These are phyloP conservation scores for Chloroceryle amazona DNA, from an alignment of 2,797 vertebrate species.

Conservation along the genomic window DNA sequence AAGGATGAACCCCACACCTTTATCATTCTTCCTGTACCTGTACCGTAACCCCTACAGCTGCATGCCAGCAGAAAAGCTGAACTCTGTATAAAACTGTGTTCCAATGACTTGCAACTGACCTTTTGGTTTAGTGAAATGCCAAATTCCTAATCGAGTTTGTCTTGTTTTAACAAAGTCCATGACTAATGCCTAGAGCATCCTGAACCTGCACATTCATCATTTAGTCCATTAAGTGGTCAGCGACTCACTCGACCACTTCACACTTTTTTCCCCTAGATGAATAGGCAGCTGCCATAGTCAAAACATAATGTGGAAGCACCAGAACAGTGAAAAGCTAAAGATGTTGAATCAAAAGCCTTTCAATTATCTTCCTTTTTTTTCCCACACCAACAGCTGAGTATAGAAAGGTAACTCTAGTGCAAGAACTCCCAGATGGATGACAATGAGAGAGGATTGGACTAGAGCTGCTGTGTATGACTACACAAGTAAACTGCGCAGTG, in stretches of 20 bases:
- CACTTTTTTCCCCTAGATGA: not conserved
- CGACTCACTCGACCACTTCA: not conserved
- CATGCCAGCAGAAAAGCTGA: not conserved
- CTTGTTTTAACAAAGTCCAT: not conserved
- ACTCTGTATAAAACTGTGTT: not conserved
- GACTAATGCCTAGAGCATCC: not conserved
- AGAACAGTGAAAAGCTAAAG: not conserved
- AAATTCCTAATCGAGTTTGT: not conserved
- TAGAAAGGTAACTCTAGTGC: not conserved
- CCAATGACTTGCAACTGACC: not conserved
- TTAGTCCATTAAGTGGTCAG: not conserved
- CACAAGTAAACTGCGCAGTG: not conserved
- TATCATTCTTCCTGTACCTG: not conserved
- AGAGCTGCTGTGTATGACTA: not conserved
- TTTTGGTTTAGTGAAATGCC: not conserved
- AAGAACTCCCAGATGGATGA: not conserved
- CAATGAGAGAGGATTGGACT: not conserved
- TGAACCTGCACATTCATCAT: not conserved
- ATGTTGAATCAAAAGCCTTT: not conserved
- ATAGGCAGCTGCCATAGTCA: not conserved
- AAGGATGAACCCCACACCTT: not conserved
- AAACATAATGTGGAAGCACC: rapidly evolving
- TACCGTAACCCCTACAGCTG: not conserved
- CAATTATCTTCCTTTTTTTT: not conserved
- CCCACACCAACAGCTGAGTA: not conserved